These are phyloP conservation scores for Larimichthys polyactis DNA, from an alignment of 2,113 vertebrate genomes.

Conservation along the genomic window DNA sequence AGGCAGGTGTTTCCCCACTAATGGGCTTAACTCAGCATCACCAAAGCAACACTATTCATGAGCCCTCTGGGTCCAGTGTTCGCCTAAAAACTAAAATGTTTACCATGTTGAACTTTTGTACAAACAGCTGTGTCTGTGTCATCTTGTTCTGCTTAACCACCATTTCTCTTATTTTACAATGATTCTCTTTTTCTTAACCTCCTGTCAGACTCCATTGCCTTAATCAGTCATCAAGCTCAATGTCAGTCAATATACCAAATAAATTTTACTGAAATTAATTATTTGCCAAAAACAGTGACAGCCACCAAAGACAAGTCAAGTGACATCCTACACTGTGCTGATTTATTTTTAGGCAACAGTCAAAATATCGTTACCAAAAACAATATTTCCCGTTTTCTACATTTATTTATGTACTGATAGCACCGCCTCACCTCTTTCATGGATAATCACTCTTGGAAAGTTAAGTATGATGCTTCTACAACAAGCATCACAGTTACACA, in stretches of 20 bases:
- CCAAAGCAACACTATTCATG: slow-evolving; percentile 72
- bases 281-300: not conserved
- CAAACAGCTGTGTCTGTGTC: not conserved
- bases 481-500: not conserved
- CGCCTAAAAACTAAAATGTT: not conserved
- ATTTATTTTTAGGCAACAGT: not conserved
- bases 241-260: not conserved
- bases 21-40: slow-evolving; percentile 73
- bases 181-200: not conserved
- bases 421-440: not conserved
- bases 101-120: not conserved
- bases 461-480: not conserved
- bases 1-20: slow-evolving; percentile 76
- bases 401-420: not conserved
- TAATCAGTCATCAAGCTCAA: not conserved
- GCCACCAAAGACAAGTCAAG: not conserved
- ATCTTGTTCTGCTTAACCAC: not conserved
- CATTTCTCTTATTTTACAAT: not conserved
- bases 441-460: not conserved
- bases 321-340: not conserved
- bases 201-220: not conserved
- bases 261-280: not conserved
- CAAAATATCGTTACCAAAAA: not conserved
- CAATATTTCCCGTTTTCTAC: not conserved
- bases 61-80: slow-evolving; percentile 15